Conservation (phyloP, 2,888 invertebrate genomes). For the Poecilus cupreus region DNA sequence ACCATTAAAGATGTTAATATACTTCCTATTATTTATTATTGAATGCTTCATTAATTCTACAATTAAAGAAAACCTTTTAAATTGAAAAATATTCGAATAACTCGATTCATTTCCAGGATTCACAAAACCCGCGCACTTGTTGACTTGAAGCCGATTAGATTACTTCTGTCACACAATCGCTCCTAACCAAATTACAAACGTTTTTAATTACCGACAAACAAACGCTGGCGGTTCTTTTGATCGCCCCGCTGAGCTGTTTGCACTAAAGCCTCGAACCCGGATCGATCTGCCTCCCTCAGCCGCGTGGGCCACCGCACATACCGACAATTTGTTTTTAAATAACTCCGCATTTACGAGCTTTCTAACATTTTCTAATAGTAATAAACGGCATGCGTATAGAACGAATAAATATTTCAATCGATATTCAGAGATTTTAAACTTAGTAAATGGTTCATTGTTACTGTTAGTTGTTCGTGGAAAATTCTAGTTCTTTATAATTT, state of each 20-base stretch:
- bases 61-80: background rate
- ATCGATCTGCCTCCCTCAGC: background rate
- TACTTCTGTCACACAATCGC: background rate
- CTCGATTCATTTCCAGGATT: no score
- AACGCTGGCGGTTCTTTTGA: no score
- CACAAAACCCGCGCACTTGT: background rate
- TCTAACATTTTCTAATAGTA: background rate
- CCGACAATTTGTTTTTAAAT: background rate
- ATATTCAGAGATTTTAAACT: no score
- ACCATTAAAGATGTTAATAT: no score
- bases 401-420: no score
- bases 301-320: background rate
- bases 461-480: no score
- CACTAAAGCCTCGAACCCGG: background rate
- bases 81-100: no score
- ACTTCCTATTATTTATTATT: no score
- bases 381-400: no score
- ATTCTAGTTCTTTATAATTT: no score
- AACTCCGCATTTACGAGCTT: background rate
- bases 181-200: background rate
- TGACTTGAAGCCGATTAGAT: background rate
- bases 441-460: no score
- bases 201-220: conserved; percentile 3
- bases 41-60: no score
- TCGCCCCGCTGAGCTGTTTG: background rate